Base-by-base conservation (phyloP, 2,888 invertebrate genomes). In the Tortrix viridana region DNA sequence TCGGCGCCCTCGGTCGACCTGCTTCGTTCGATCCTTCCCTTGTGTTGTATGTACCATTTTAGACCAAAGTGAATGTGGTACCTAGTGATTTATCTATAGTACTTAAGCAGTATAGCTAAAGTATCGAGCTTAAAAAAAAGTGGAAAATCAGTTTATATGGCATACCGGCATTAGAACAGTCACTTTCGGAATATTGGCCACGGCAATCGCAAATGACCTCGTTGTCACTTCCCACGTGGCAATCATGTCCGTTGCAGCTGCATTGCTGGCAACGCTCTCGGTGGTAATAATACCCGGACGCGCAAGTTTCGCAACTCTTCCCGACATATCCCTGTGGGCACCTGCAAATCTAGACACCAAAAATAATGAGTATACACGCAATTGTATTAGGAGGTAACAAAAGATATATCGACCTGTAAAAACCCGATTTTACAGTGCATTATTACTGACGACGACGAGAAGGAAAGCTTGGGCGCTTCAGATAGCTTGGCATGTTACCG, bases 281-380 rank as follows among this genome's bases (percentile, higher is more conserved):
- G 0, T 96, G 95, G 62, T 95, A 94, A 82, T 96, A 97, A 82
- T 95, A 95, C 12, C 96, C 95, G 0, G 94, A 79, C 0, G 93
- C 86, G 76, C 97, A 97, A 5, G 80, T 86, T 85, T 98, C 97
- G 77, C 98, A 98, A 56, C 97, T 97, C 0, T 95, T 94, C 59
- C 98, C 98, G 9, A 89, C 88, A 76, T 97, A 97, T 1, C 97
- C 98, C 0, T 86, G 76, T 0, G 97, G 97, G 78, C 98, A 98
- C 55, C 94, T 89, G 81, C 98, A 99, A 48, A 93, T 71, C 92
- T 91, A 67, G 0, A 71, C 59, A 60, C 5, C 46, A 53, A 22
- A 63, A 47, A 26, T 18, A 1, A 53, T 19, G n/a, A 19, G 22
- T 53, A 2, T 14, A 12, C 12, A 22, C 14, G 20, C 7, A 3